A percentile compares a stretch with the other conserved stretches of the same genome.
Conservation (phyloP, 92 coral and sea anemone species). For the Plumapathes pennacea region DNA sequence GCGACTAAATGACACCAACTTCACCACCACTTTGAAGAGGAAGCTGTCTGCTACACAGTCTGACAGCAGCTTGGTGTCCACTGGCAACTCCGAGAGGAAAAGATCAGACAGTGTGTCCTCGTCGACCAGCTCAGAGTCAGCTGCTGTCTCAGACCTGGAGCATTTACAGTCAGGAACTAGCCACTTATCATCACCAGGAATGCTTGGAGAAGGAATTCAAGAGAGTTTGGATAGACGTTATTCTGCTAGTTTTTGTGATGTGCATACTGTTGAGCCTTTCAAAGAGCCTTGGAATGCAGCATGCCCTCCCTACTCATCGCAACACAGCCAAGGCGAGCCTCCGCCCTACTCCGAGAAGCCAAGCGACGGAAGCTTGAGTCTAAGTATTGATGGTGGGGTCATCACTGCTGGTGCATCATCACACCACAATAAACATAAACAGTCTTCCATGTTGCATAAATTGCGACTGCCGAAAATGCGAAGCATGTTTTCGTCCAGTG, state of each 20-base stretch:
- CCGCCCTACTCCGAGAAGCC: slow-evolving; percentile 84
- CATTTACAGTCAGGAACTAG: slow-evolving; percentile 7
- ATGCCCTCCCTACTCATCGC: slow-evolving; percentile 79
- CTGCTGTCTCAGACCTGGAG: slow-evolving; percentile 63
- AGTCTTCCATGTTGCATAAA: slow-evolving; percentile 68
- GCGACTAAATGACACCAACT: slow-evolving; percentile 79
- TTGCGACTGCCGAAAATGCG: slow-evolving; percentile 55
- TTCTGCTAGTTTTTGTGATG: slow-evolving; percentile 77
- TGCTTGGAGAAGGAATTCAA: slow-evolving; percentile 20
- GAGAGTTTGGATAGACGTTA: slow-evolving; percentile 69
- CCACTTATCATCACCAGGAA: slow-evolving; percentile 12
- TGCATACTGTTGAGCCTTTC: slow-evolving; percentile 40
- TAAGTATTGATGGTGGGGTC: slow-evolving; percentile 74
- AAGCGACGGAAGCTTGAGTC: slow-evolving; percentile 33
- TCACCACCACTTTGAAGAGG: slow-evolving; percentile 83
- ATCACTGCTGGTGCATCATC: slow-evolving; percentile 55
- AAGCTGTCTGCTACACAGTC: slow-evolving; percentile 62
- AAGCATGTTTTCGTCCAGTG: slow-evolving; percentile 59
- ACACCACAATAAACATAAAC: slow-evolving; percentile 57
- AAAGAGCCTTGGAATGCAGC: slow-evolving; percentile 69
- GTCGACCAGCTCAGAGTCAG: slow-evolving; percentile 77
- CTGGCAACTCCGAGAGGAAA: slow-evolving; percentile 25
- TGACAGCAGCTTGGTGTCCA: slow-evolving; percentile 41
- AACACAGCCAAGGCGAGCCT: slow-evolving; percentile 54
- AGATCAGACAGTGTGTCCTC: slow-evolving; percentile 79